Evolutionary conservation across 1,140 invertebrate genomes (phyloP), one percentile per base, ranked within the genome.

Genomic region (Zophobas atratus): DNA sequence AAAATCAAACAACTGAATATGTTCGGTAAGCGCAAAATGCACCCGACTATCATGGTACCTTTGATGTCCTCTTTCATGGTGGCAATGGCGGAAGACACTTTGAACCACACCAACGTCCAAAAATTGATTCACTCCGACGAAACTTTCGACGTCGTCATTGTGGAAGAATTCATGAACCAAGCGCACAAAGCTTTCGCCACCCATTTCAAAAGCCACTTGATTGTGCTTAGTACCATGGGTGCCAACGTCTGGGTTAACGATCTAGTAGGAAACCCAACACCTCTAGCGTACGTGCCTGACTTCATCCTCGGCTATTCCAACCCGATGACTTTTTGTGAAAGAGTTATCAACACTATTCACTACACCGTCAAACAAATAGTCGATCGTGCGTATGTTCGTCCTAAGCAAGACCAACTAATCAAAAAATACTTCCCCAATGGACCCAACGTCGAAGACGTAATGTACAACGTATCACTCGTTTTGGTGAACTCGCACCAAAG

Each of bases 401-500:
- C 63, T 33, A 33, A 1, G n/a, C 63, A 70, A 1, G 20, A 70
- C 39, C 34, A 39, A 70, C 20, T 70, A n/a, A n/a, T 70, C 4
- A 70, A 70, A 70, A 46, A 70, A 41, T 48, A 70, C 43, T 70
- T 70, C 34, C 63, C 63, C 4, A 70, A 70, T 1, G 36, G 8
- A n/a, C 8, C 39, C 4, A 46, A 72, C 80, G n/a, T 81, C 6
- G n/a, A 60, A 36, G 48, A 79, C 39, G 35, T 81, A 2, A 46
- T 79, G 4, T 36, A 74, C 32, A 77, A 79, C 48, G 67, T 46
- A 33, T 67, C 57, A 8, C 39, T 81, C 2, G 38, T 79, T 8
- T 33, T 81, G 4, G 36, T 77, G 2, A 81, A 81, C 46, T 77
- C 80, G 0, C 71, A 81, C 67, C n/a, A 38, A 20, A 51, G 35